Evolutionary conservation across 2,888 invertebrate species (phyloP), one percentile per base, ranked within the genome.

Genomic region (Ennomos quercinarius): DNA sequence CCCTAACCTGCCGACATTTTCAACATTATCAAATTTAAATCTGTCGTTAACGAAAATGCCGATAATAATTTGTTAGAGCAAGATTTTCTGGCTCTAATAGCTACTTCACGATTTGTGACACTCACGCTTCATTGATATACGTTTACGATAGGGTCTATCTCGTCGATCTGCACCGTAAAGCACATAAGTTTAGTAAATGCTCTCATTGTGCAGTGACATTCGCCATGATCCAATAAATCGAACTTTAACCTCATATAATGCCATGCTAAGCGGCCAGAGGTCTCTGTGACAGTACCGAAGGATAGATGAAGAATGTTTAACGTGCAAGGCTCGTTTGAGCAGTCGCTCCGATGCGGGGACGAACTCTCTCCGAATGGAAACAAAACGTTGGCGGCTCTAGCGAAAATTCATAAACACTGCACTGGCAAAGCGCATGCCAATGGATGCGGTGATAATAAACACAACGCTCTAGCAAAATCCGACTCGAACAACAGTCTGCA

Each of bases 401-500:
- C 93, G 69, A 93, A 94, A 76, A 93, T 94, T 61, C 96, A 96
- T 80, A 94, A 94, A 73, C 95, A 95, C 53, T 97, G 97, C 81
- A 95, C 95, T 37, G 97, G 97, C 36, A 95, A 95, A 75, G 94
- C 95, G 0, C 97, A 97, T 78, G 96, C 96, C 10, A 94, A 95
- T 70, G 96, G 96, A 48, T 95, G 95, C 72, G 84, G 87, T 4
- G 94, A 95, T 69, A 87, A 92, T 50, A 86, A 88, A 68, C 86
- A 88, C 56, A 84, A 89, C 69, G 83, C 85, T 48, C 82, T 93
- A 10, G 81, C 85, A 10, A 93, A 90, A 78, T 91, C 91, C 1
- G 93, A 91, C 67, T 92, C 93, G 5, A 92, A 86, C 75, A 81
- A 85, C 50, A 89, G 91, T 67, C 74, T 93, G 4, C 91, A 91